These are phyloP conservation scores for Andricus curvator DNA, from an alignment of 2,888 invertebrate species.

Conservation along the genomic window DNA sequence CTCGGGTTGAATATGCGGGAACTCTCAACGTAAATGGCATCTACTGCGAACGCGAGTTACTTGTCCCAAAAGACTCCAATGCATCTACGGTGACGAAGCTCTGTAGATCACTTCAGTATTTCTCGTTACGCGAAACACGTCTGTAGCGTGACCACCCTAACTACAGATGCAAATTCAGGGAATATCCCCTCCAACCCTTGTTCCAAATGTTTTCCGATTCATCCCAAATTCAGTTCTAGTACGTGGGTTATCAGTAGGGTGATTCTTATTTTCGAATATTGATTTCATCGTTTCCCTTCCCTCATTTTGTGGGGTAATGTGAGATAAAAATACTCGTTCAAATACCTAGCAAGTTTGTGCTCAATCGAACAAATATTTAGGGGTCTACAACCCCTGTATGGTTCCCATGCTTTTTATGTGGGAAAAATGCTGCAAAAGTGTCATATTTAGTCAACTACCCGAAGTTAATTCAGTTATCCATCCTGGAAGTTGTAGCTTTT, in stretches of 20 bases:
- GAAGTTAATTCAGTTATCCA: no score
- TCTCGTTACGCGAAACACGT: slow-evolving; percentile 33
- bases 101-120: slow-evolving; percentile 21
- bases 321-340: not conserved
- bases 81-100: slow-evolving; percentile 10
- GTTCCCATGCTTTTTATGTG: not conserved
- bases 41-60: slow-evolving; percentile 33
- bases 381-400: not conserved
- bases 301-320: not conserved
- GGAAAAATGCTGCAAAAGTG: not conserved
- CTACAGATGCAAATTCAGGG: slow-evolving; percentile 24
- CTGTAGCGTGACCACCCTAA: slow-evolving; percentile 13
- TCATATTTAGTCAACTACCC: not conserved
- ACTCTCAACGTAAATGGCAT: slow-evolving; percentile 40
- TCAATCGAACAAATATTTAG: not conserved
- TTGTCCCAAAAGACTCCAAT: slow-evolving; percentile 35
- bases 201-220: not conserved
- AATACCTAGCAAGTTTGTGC: not conserved
- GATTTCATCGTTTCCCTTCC: not conserved
- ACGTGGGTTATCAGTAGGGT: not conserved
- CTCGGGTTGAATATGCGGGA: slow-evolving; percentile 37
- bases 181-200: not conserved
- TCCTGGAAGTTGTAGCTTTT: no score
- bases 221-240: not conserved
- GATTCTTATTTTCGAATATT: not conserved